Conservation (phyloP, 1,140 invertebrate genomes). For the Psix sp. region DNA sequence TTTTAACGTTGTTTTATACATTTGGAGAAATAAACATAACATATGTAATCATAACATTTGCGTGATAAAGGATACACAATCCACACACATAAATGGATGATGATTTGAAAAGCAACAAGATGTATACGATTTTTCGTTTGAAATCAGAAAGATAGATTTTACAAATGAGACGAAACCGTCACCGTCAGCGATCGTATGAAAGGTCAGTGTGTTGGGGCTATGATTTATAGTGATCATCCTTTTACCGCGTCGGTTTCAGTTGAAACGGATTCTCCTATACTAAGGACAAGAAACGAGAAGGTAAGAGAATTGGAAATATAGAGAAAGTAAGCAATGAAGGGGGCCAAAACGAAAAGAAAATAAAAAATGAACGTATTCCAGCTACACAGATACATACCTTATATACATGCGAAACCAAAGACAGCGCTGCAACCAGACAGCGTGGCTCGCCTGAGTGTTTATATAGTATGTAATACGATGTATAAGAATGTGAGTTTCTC, state of each 20-base stretch:
- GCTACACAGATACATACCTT: conserved; percentile 29
- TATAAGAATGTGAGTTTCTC: conserved; percentile 41
- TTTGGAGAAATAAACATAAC: too few relatives aligned
- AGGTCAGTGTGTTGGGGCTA: conserved; percentile 51
- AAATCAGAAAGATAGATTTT: conserved; percentile 45
- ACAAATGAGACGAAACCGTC: conserved; percentile 57
- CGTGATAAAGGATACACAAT: too few relatives aligned
- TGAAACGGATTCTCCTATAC: conserved; percentile 49
- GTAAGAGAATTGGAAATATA: conserved; percentile 32
- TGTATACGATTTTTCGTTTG: conserved; percentile 42
- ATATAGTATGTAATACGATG: conserved; percentile 45
- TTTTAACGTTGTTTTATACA: too few relatives aligned
- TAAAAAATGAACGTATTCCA: conserved; percentile 44
- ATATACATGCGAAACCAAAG: conserved; percentile 24
- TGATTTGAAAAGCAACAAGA: neutral
- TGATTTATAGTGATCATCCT: conserved; percentile 57
- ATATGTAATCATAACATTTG: too few relatives aligned
- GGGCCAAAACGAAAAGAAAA: conserved; percentile 38
- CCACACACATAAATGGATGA: too few relatives aligned
- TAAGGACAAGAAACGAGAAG: conserved; percentile 46
- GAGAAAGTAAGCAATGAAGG: conserved; percentile 39
- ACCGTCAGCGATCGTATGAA: conserved; percentile 43
- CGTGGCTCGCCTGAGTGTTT: conserved; percentile 49
- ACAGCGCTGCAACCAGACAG: conserved; percentile 48
- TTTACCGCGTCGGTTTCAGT: conserved; percentile 55